Evolutionary conservation across 2,797 vertebrate species (phyloP).

Genomic region (Pampus argenteus): DNA sequence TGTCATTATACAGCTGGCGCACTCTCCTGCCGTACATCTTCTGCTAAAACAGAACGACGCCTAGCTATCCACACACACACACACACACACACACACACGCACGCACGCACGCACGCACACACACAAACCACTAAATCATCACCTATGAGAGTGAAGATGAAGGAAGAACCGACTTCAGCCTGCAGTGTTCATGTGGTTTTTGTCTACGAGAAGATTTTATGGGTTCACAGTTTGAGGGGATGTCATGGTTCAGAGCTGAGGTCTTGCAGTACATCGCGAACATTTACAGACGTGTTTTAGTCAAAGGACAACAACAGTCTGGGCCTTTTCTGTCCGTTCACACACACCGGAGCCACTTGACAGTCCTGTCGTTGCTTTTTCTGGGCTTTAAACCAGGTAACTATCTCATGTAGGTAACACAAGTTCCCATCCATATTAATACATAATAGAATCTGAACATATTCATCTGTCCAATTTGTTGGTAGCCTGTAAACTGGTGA

Average conservation of each 20-base stretch:
- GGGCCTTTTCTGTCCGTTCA: not conserved
- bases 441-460: not conserved
- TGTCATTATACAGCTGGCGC: constrained; percentile 77
- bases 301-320: constrained; percentile 11
- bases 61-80: constrained; percentile 12
- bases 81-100: no score
- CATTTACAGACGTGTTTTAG: constrained; percentile 18
- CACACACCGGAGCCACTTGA: not conserved
- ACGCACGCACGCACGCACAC: constrained; percentile 4
- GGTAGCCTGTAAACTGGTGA: not conserved
- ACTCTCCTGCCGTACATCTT: constrained; percentile 55
- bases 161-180: constrained; percentile 24
- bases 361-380: not conserved
- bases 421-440: not conserved
- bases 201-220: constrained; percentile 45
- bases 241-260: constrained; percentile 24
- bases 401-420: not conserved
- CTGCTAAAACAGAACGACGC: constrained; percentile 45
- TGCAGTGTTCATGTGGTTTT: constrained; percentile 39
- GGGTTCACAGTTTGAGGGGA: constrained; percentile 41
- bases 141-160: constrained; percentile 51
- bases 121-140: constrained; percentile 69
- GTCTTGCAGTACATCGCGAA: constrained; percentile 4
- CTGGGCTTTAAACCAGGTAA: not conserved
- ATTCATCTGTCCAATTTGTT: not conserved